These are phyloP conservation scores for Oreonectes daqikongensis DNA, from an alignment of 2,797 vertebrate species.

Conservation along the genomic window DNA sequence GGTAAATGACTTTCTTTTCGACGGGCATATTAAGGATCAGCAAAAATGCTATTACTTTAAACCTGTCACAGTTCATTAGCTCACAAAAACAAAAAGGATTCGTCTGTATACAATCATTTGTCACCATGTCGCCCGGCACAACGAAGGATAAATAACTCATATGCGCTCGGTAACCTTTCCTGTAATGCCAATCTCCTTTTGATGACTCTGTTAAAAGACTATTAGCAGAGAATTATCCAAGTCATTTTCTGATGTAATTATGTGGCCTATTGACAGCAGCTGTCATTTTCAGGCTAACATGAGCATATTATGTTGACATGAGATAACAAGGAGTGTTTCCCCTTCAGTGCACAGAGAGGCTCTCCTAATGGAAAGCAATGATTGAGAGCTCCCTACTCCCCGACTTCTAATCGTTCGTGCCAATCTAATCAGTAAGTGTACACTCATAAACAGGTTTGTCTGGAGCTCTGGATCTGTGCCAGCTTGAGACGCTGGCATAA, in stretches of 20 bases:
- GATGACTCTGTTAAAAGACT: slow-evolving; percentile 56
- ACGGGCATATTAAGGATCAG: slow-evolving; percentile 53
- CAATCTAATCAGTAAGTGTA: slow-evolving; percentile 59
- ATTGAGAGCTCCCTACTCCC: slow-evolving; percentile 48
- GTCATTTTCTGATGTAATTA: slow-evolving; percentile 59
- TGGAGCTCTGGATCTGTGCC: slow-evolving; percentile 33
- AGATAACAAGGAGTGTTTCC: slow-evolving; percentile 57
- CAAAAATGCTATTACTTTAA: slow-evolving; percentile 54
- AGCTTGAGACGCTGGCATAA: slow-evolving; percentile 11
- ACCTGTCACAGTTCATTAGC: slow-evolving; percentile 65
- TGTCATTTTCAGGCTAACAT: slow-evolving; percentile 63
- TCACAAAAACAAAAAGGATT: slow-evolving; percentile 59
- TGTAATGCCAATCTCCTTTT: slow-evolving; percentile 30
- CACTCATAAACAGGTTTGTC: slow-evolving; percentile 54
- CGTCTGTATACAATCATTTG: slow-evolving; percentile 30
- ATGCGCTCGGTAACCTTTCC: slow-evolving; percentile 31
- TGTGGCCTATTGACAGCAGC: slow-evolving; percentile 58
- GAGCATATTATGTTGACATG: slow-evolving; percentile 62
- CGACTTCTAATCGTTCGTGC: slow-evolving; percentile 50
- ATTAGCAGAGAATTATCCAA: slow-evolving; percentile 55
- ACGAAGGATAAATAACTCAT: slow-evolving; percentile 12
- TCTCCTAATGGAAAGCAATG: slow-evolving; percentile 55
- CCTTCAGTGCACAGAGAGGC: slow-evolving; percentile 52
- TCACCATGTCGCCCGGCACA: neutral
- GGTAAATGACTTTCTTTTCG: slow-evolving; percentile 51